These are phyloP conservation scores for Ormyrus nitidulus DNA, from an alignment of 2,888 invertebrate genomes.

Conservation along the genomic window DNA sequence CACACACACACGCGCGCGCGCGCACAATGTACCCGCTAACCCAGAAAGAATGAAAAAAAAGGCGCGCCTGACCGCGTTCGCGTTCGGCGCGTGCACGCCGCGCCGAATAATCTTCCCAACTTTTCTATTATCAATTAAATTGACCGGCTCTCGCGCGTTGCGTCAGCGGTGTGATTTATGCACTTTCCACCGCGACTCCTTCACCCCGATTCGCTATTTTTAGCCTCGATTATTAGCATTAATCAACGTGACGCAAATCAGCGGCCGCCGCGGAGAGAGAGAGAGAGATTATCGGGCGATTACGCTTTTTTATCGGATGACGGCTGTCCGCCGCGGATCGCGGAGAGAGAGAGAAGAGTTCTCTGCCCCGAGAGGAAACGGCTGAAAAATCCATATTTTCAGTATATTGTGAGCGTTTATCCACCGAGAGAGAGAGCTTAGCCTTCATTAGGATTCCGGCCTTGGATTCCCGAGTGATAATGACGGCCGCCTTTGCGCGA, in stretches of 20 bases:
- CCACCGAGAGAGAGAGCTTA: no score
- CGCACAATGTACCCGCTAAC: neutral
- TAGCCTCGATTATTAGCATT: neutral
- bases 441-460: conserved; percentile 14
- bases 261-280: neutral
- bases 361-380: no score
- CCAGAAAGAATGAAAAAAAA: neutral
- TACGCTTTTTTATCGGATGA: no score
- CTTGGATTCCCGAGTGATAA: conserved; percentile 22
- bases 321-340: no score
- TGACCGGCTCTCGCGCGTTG: neutral
- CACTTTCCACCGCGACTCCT: no score
- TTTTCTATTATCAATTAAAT: no score
- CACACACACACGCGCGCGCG: no score
- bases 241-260: conserved; percentile 1
- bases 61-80: conserved; percentile 19
- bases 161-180: neutral
- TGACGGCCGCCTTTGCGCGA: neutral
- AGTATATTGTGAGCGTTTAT: no score
- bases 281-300: no score
- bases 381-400: no score
- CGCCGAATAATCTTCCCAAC: neutral
- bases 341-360: no score
- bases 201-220: neutral
- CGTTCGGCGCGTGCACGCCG: neutral